A percentile compares a stretch with the other conserved stretches of the same genome.
Evolutionary conservation across 2,113 vertebrate genomes (phyloP).

Genomic region (Epinephelus moara): DNA sequence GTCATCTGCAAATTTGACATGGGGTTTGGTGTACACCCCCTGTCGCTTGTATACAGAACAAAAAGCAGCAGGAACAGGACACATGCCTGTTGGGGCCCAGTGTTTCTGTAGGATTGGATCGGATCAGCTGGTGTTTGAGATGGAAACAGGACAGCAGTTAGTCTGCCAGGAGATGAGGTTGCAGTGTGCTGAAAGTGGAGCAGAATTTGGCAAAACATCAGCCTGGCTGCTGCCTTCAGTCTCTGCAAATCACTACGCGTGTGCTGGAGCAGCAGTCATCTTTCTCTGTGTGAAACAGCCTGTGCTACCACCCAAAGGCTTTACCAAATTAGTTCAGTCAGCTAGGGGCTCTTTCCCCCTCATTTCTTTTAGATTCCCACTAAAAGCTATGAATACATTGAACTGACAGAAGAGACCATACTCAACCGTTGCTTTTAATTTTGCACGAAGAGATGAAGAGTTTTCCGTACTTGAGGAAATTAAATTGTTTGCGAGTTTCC

Average conservation of each 20-base stretch:
- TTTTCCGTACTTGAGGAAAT: conserved; percentile 46
- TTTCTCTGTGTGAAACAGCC: conserved; percentile 38
- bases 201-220: conserved; percentile 44
- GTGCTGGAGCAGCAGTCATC: conserved; percentile 38
- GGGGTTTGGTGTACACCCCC: neutral
- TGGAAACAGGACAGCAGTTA: conserved; percentile 12
- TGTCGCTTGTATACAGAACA: neutral
- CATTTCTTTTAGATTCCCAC: conserved; percentile 46
- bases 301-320: conserved; percentile 38
- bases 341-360: conserved; percentile 38
- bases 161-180: conserved; percentile 22
- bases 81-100: neutral
- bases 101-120: neutral
- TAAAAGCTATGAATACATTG: conserved; percentile 53
- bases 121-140: conserved; percentile 26
- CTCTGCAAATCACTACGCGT: conserved; percentile 28
- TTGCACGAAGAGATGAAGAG: conserved; percentile 50
- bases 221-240: conserved; percentile 9
- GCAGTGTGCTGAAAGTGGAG: conserved; percentile 19
- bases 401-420: conserved; percentile 42
- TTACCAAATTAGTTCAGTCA: conserved; percentile 53
- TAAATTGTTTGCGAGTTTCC: conserved; percentile 5
- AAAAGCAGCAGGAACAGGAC: conserved; percentile 22
- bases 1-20: conserved; percentile 15
- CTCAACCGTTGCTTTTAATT: conserved; percentile 38